These are phyloP conservation scores for Chionomys nivalis DNA, from an alignment of 2,113 vertebrate genomes.

Conservation along the genomic window DNA sequence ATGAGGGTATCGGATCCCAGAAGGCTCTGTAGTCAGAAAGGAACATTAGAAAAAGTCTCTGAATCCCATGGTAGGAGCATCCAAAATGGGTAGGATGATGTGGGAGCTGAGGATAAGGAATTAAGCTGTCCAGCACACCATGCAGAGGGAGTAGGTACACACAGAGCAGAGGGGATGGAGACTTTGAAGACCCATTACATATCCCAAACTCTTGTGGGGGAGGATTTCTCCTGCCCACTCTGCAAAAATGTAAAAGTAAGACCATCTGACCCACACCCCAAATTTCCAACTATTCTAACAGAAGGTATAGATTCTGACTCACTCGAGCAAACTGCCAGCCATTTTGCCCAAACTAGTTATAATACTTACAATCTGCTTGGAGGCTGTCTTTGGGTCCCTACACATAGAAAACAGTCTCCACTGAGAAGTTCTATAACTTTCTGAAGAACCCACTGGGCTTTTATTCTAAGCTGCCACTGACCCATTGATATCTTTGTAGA, in stretches of 20 bases:
- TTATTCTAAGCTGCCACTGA: slow-evolving; percentile 29
- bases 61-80: not conserved
- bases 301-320: not conserved
- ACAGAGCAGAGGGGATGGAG: not conserved
- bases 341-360: not conserved
- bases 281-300: slow-evolving; percentile 24
- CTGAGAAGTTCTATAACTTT: slow-evolving; percentile 33
- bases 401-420: not conserved
- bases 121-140: not conserved
- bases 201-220: not conserved
- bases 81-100: not conserved
- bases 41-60: not conserved
- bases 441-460: not conserved
- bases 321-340: not conserved
- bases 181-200: not conserved
- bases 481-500: slow-evolving; percentile 39
- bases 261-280: slow-evolving; percentile 39
- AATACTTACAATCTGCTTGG: not conserved
- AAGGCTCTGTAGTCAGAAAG: slow-evolving; percentile 7
- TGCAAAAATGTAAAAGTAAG: slow-evolving; percentile 40
- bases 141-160: not conserved
- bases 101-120: not conserved
- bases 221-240: slow-evolving; percentile 27
- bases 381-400: not conserved
- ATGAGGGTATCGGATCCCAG: not conserved